Conservation (phyloP, 2,113 vertebrate genomes). For the Semicossyphus pulcher region DNA sequence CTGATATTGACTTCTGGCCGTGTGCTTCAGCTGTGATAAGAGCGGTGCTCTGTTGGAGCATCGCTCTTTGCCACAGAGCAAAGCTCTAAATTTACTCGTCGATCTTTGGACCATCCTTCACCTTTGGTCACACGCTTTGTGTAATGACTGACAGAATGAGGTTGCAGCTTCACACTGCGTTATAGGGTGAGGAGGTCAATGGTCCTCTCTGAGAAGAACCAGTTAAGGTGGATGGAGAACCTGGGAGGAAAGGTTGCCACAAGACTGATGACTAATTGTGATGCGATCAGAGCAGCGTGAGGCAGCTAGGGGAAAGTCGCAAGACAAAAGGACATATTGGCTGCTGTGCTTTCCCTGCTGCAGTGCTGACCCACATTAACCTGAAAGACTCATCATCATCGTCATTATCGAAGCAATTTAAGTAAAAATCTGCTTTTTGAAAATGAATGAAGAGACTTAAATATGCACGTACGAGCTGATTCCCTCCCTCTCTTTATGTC, state of each 20-base stretch:
- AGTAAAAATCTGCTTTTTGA: neutral
- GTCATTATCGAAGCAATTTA: neutral
- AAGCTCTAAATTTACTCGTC: neutral
- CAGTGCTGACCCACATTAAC: conserved; percentile 3
- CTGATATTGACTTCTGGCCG: neutral
- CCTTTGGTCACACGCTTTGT: conserved; percentile 10
- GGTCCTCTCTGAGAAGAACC: conserved; percentile 10
- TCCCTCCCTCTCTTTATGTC: neutral
- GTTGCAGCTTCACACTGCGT: neutral
- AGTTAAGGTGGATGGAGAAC: neutral
- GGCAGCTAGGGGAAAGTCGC: neutral
- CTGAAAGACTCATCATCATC: too few relatives aligned
- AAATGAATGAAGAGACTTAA: neutral
- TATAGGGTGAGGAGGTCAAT: conserved; percentile 10
- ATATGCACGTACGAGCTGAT: neutral
- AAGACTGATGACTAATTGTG: conserved; percentile 5
- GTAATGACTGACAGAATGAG: conserved; percentile 28
- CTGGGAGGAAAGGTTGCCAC: neutral
- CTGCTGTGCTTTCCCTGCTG: neutral
- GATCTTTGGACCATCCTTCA: conserved; percentile 15
- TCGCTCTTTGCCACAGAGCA: neutral
- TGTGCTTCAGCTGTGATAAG: neutral
- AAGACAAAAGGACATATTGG: neutral
- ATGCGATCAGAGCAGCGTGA: neutral
- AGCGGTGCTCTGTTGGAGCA: neutral